Base-by-base conservation (phyloP, 1,140 invertebrate genomes). In the Branchinecta lynchi region DNA sequence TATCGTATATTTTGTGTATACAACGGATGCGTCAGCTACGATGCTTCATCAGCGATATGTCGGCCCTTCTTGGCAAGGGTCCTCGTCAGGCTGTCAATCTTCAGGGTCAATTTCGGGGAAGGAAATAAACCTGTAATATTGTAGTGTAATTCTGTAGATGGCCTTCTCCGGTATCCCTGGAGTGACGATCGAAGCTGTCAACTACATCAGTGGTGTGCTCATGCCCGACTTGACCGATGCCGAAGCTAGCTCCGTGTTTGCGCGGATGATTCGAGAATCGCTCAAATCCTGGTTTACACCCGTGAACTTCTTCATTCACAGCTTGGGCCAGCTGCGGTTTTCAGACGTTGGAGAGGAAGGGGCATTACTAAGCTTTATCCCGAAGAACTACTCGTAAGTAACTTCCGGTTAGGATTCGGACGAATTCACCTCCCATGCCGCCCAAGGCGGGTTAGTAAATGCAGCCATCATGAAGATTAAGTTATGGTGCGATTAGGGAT, bases 231-330 rank as follows among this genome's bases (percentile, higher is more conserved):
- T 90, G 76, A 91, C 91, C 15, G 94, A 98, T 80, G 88, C 90
- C 0, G 94, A 99, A 80, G 94, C 95, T 6, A 91, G 92, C 0
- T 92, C 92, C 21, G 86, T 88, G 45, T 97, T 97, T 80, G 91
- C 93, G 0, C 81, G 89, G 44, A 88, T 96, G 83, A 96, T 97
- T 76, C 88, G 93, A 77, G 89, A 87, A 73, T 92, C 90, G 17
- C 78, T 92, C 8, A 90, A 91, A 79, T 83, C 81, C 7, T 87
- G 90, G 83, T 96, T 94, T 73, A 95, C 93, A 0, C 93, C 96
- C 72, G 90, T 98, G 73, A 98, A 98, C 80, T 98, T 98, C 79
- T 98, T 98, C 78, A 80, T 98, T 43, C 96, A 98, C 78, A 98
- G 96, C 79, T 79, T 99, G 73, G 94, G 93, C 3, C 96, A 99